phyloP scores from a whole-genome alignment of 2,888 invertebrate species.

The Lasioglossum pauxillum region DNA sequence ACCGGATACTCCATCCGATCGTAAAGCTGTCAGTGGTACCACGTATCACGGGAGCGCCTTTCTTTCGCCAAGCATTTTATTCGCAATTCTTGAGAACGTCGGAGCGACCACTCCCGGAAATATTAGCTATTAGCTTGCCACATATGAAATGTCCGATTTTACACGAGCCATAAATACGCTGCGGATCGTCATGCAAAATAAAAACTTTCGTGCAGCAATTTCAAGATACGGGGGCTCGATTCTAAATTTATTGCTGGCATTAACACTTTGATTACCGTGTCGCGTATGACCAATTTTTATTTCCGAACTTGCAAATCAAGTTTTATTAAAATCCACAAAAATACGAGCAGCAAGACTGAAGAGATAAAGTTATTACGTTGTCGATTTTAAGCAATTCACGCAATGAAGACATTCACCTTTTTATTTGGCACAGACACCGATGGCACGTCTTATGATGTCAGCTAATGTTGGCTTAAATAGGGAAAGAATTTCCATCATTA shows the following conservation, averaged over 20 bases:
- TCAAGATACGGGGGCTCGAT: not conserved
- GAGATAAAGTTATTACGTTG: not conserved
- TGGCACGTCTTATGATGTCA: conserved; percentile 5
- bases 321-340: too few relatives aligned
- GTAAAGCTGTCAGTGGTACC: conserved; percentile 21
- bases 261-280: too few relatives aligned
- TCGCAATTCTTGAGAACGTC: not conserved
- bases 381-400: not conserved
- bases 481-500: conserved; percentile 36
- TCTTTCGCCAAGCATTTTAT: not conserved
- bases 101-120: not conserved
- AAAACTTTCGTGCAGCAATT: not conserved
- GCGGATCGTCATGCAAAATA: not conserved
- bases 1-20: conserved; percentile 26
- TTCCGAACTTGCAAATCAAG: too few relatives aligned
- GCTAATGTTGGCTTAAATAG: conserved; percentile 8
- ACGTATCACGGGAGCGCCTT: conserved; percentile 18
- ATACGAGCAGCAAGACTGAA: not conserved
- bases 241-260: not conserved
- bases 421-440: not conserved
- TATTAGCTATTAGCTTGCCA: not conserved
- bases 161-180: not conserved
- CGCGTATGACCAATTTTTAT: not conserved
- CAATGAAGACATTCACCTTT: conserved; percentile 7
- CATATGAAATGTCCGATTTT: not conserved